Conservation (phyloP, 2,888 invertebrate genomes). For the Argynnis bischoffii region DNA sequence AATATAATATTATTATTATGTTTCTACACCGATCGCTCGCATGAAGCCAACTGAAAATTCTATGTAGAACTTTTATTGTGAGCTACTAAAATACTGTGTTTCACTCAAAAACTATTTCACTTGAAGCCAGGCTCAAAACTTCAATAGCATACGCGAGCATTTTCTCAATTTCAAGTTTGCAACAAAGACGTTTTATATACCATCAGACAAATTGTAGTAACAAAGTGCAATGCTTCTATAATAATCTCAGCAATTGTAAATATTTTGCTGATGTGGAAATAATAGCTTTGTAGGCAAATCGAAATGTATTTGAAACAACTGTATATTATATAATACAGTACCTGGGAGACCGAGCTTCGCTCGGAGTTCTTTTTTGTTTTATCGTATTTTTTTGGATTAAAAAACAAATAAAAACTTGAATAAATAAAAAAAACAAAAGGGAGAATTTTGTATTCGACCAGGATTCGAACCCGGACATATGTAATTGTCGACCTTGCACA, state of each 20-base stretch:
- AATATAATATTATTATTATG: not conserved
- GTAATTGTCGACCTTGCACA: too few species aligned
- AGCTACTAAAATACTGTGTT: conserved; percentile 38
- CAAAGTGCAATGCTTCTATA: conserved; percentile 64
- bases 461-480: too few species aligned
- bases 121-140: conserved; percentile 58
- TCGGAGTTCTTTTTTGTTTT: too few species aligned
- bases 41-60: conserved; percentile 10
- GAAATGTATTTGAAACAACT: too few species aligned
- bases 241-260: conserved; percentile 8
- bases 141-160: conserved; percentile 60
- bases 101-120: conserved; percentile 59
- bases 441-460: too few species aligned
- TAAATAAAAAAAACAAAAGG: too few species aligned
- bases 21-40: not conserved
- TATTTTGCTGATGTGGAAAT: conserved; percentile 1
- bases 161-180: conserved; percentile 77
- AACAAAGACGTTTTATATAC: conserved; percentile 78
- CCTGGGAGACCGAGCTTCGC: too few species aligned
- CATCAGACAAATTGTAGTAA: conserved; percentile 75
- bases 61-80: conserved; percentile 40
- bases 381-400: too few species aligned
- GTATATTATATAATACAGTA: too few species aligned
- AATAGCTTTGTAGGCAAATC: conserved; percentile 1
- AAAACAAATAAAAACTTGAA: too few species aligned